Conservation (phyloP, 2,797 vertebrate genomes). For the Telmatherina bonti region DNA sequence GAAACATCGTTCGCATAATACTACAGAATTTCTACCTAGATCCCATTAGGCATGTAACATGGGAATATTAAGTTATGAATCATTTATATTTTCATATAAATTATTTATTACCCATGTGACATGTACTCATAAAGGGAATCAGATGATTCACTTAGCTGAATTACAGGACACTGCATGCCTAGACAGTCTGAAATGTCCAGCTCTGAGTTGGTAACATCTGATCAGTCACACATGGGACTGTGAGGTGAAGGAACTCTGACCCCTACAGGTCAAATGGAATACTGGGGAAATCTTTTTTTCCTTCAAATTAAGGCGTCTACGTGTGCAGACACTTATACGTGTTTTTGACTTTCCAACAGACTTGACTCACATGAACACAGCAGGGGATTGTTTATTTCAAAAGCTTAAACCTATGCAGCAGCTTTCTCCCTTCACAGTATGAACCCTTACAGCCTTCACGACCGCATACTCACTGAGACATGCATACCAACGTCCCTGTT, state of each 20-base stretch:
- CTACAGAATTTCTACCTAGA: slow-evolving; percentile 26
- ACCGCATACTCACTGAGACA: slow-evolving; percentile 18
- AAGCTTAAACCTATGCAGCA: slow-evolving; percentile 34
- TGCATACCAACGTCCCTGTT: slow-evolving; percentile 23
- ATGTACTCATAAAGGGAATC: slow-evolving; percentile 42
- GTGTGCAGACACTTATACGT: slow-evolving; percentile 16
- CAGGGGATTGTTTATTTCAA: slow-evolving; percentile 38
- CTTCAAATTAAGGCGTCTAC: slow-evolving; percentile 18
- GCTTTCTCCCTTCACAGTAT: slow-evolving; percentile 28
- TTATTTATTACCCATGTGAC: slow-evolving; percentile 61
- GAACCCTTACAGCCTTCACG: slow-evolving; percentile 13
- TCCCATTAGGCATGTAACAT: slow-evolving; percentile 59
- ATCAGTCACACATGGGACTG: slow-evolving; percentile 41
- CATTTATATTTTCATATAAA: slow-evolving; percentile 65
- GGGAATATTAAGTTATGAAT: slow-evolving; percentile 71
- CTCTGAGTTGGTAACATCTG: slow-evolving; percentile 3
- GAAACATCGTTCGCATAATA: slow-evolving; percentile 46
- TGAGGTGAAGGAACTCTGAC: slow-evolving; percentile 71
- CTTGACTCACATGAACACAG: slow-evolving; percentile 29
- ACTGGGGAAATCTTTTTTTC: slow-evolving; percentile 14
- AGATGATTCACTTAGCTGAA: slow-evolving; percentile 38
- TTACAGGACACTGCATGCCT: slow-evolving; percentile 11
- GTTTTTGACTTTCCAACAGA: slow-evolving; percentile 35
- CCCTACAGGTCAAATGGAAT: slow-evolving; percentile 67
- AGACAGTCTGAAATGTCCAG: slow-evolving; percentile 28